Percentiles rank a stretch among this genome's conserved stretches.
These are phyloP conservation scores for Platycheirus albimanus DNA, from an alignment of 2,888 invertebrate genomes.

Conservation along the genomic window DNA sequence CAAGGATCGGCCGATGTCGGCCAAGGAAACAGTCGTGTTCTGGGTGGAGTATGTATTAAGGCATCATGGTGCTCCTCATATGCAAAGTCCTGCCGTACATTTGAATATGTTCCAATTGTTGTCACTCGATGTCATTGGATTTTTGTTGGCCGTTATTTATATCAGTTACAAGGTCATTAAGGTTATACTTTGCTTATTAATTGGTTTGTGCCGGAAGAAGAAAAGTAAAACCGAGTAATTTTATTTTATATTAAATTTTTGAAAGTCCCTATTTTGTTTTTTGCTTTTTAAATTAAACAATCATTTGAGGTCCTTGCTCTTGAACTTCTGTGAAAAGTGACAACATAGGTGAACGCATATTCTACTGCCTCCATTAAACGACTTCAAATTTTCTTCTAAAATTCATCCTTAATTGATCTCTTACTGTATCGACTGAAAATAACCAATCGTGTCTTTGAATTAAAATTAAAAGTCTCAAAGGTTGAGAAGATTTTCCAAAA, in stretches of 20 bases:
- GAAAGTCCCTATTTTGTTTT: no score
- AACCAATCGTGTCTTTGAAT: no score
- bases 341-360: no score
- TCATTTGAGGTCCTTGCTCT: no score
- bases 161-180: neutral
- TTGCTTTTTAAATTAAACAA: no score
- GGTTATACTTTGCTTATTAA: neutral
- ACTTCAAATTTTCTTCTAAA: no score
- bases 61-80: slow-evolving; percentile 83
- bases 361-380: no score
- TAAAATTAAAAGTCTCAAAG: no score
- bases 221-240: slow-evolving; percentile 1
- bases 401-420: no score
- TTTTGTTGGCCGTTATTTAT: neutral
- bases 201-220: neutral
- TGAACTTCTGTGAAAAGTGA: no score
- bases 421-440: no score
- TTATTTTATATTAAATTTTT: neutral
- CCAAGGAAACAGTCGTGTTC: slow-evolving; percentile 84
- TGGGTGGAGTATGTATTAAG: slow-evolving; percentile 85
- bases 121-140: slow-evolving; percentile 42
- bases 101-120: slow-evolving; percentile 81
- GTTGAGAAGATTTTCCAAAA: no score
- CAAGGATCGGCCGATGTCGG: slow-evolving; percentile 84
- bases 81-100: slow-evolving; percentile 83